phyloP scores from a whole-genome alignment of 2,888 invertebrate species.

The Aricia artaxerxes region DNA sequence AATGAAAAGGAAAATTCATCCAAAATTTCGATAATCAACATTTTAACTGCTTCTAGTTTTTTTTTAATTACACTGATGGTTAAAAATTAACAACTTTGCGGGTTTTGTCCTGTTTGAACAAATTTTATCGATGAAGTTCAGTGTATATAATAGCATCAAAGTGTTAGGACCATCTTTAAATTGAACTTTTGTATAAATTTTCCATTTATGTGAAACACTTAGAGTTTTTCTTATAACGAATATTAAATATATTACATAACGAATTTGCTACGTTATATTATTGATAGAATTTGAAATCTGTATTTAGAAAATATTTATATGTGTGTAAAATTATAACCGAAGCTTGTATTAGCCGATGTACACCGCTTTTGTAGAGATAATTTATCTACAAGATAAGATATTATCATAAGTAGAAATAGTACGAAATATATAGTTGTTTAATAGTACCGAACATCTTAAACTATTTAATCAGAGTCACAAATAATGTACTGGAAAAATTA shows the following conservation, averaged over 20 bases:
- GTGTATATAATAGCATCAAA: conserved; percentile 13
- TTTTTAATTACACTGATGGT: neutral
- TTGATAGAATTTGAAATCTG: conserved; percentile 23
- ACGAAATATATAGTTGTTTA: conserved; percentile 3
- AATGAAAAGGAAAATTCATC: conserved; percentile 20
- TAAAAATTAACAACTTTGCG: neutral
- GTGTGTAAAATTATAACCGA: conserved; percentile 29
- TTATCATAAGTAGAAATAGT: conserved; percentile 20
- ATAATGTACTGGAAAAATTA: neutral
- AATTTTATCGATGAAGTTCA: neutral
- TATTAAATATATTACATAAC: conserved; percentile 26
- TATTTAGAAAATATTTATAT: conserved; percentile 25
- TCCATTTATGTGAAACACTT: conserved; percentile 23
- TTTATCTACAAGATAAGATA: conserved; percentile 10
- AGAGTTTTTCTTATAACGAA: conserved; percentile 27
- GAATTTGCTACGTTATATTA: conserved; percentile 30
- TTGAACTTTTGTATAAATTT: conserved; percentile 30
- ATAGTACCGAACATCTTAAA: neutral
- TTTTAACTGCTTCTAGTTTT: neutral
- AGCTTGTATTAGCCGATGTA: conserved; percentile 28
- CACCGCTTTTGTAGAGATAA: conserved; percentile 21
- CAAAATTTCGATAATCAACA: conserved; percentile 13
- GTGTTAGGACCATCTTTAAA: conserved; percentile 10
- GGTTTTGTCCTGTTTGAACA: neutral
- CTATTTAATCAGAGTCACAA: neutral